phyloP scores from a whole-genome alignment of 2,888 invertebrate species.

The Schrankia costaestrigalis region DNA sequence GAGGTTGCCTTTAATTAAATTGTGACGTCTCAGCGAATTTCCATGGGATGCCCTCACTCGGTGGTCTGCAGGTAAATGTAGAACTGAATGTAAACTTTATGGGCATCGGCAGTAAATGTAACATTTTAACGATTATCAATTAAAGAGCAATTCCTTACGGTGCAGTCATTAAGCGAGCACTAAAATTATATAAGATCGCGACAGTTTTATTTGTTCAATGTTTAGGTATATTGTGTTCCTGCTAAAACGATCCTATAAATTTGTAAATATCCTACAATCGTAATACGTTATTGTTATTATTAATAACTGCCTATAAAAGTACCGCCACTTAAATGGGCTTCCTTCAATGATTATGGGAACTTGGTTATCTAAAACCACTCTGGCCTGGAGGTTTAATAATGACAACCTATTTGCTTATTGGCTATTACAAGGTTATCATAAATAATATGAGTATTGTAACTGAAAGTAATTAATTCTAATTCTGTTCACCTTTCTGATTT shows the following conservation, averaged over 20 bases:
- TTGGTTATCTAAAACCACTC: too few relatives aligned
- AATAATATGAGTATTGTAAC: too few relatives aligned
- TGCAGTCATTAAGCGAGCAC: constrained; percentile 33
- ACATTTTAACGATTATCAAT: constrained; percentile 51
- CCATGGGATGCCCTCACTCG: constrained; percentile 40
- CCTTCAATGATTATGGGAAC: too few relatives aligned
- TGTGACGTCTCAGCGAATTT: constrained; percentile 76
- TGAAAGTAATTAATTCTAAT: too few relatives aligned
- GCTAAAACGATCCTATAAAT: neutral
- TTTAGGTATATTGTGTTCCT: constrained; percentile 12
- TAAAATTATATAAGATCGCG: constrained; percentile 29
- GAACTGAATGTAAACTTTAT: constrained; percentile 46
- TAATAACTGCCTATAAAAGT: too few relatives aligned
- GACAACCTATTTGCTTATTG: too few relatives aligned
- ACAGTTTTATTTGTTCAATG: constrained; percentile 31
- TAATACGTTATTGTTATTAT: neutral
- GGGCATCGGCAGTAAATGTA: constrained; percentile 46
- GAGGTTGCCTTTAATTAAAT: constrained; percentile 66
- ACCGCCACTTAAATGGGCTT: too few relatives aligned
- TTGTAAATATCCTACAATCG: neutral
- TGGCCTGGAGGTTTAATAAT: too few relatives aligned
- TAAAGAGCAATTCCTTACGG: constrained; percentile 29
- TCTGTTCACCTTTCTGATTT: too few relatives aligned
- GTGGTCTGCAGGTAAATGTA: constrained; percentile 59
- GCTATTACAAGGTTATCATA: too few relatives aligned